A percentile compares a stretch with the other conserved stretches of the same genome.
phyloP scores from a whole-genome alignment of 2,113 vertebrate genomes.

The Chrysemys picta region DNA sequence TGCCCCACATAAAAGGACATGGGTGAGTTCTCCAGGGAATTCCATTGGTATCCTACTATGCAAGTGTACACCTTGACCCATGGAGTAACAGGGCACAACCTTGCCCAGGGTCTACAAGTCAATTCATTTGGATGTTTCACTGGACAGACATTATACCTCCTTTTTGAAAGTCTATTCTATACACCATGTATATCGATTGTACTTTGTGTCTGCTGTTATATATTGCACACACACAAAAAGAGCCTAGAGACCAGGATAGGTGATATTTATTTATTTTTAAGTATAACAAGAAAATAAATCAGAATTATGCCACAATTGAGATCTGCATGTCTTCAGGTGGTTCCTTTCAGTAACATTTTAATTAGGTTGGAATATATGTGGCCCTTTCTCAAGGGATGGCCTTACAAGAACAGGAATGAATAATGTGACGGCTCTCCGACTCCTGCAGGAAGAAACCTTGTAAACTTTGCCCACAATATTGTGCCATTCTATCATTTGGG shows the following conservation, averaged over 20 bases:
- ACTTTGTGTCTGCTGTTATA: not conserved
- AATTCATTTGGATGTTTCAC: not conserved
- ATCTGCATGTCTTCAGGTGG: not conserved
- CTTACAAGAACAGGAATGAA: conserved; percentile 4
- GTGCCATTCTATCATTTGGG: not conserved
- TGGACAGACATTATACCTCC: not conserved
- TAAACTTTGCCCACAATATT: not conserved
- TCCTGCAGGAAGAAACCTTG: not conserved
- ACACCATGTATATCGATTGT: not conserved
- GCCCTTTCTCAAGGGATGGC: not conserved
- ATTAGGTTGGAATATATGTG: not conserved
- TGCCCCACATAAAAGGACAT: not conserved
- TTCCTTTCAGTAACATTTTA: conserved; percentile 47
- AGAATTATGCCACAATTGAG: conserved; percentile 16
- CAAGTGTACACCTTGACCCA: not conserved
- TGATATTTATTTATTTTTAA: not conserved
- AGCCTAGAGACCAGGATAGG: not conserved
- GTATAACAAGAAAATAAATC: conserved; percentile 31
- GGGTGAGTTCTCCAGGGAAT: not conserved
- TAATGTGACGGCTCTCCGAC: not conserved
- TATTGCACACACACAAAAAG: not conserved
- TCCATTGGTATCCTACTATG: not conserved
- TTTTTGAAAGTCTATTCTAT: not conserved
- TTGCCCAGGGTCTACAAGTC: not conserved
- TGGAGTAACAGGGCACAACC: not conserved